Conservation (phyloP, 2,888 invertebrate genomes). For the Hermodice carunculata region DNA sequence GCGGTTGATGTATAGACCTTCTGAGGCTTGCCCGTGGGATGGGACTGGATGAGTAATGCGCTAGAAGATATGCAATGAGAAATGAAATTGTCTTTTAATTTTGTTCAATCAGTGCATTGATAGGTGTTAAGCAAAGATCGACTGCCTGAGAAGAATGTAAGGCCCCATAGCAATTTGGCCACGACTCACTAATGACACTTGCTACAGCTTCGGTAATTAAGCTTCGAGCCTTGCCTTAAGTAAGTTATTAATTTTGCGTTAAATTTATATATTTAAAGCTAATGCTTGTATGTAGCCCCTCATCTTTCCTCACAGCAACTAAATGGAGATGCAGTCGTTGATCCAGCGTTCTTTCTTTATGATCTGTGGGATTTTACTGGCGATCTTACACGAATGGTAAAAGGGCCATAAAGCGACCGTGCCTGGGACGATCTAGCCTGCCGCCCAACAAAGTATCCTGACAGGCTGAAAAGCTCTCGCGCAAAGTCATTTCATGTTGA, state of each 20-base stretch:
- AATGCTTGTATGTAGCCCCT: no score
- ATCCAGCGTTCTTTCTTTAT: no score
- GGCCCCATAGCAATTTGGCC: slow-evolving; percentile 9
- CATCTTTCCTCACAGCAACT: no score
- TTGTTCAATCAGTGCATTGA: slow-evolving; percentile 13
- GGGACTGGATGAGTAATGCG: slow-evolving; percentile 7
- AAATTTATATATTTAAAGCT: slow-evolving; percentile 24
- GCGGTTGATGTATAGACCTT: slow-evolving; percentile 17
- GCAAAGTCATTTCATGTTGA: no score
- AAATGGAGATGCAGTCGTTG: no score
- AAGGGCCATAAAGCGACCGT: no score
- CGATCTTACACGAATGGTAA: no score
- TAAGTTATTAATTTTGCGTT: slow-evolving; percentile 22
- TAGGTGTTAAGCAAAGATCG: not conserved
- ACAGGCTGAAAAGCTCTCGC: no score
- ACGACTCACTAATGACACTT: not conserved
- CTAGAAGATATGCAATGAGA: slow-evolving; percentile 7
- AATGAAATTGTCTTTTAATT: slow-evolving; percentile 28
- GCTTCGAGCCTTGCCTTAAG: not conserved
- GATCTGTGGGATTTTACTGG: no score
- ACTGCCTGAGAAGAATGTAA: not conserved
- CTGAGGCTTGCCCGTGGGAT: not conserved
- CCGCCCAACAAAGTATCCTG: no score
- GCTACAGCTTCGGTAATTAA: slow-evolving; percentile 1
- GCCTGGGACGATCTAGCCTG: no score